Evolutionary conservation across 2,888 invertebrate genomes (phyloP).

Genomic region (Eupithecia abbreviata): DNA sequence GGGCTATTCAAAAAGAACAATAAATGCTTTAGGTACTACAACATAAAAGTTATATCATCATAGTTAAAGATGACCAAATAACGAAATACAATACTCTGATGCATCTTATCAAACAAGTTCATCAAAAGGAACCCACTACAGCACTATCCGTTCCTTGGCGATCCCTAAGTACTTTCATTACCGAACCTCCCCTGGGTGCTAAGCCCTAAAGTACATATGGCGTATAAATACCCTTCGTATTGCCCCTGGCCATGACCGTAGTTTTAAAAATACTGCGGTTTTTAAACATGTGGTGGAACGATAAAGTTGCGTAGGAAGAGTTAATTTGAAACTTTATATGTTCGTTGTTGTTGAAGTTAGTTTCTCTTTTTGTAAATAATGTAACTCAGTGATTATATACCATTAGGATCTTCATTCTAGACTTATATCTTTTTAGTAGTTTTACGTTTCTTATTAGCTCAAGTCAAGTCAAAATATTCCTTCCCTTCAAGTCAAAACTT

Average conservation of each 20-base stretch:
- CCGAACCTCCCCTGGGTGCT: conserved; percentile 70
- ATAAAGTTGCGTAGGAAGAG: conserved; percentile 32
- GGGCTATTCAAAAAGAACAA: not conserved
- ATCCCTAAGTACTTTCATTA: conserved; percentile 55
- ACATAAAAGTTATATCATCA: no score
- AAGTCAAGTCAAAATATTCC: not conserved
- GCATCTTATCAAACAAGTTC: conserved; percentile 4
- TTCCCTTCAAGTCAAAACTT: not conserved
- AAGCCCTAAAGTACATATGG: conserved; percentile 80
- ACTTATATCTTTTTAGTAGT: not conserved
- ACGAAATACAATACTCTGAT: not conserved
- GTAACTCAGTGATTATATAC: not conserved
- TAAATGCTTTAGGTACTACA: no score
- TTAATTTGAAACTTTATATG: conserved; percentile 22
- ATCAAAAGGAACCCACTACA: conserved; percentile 35
- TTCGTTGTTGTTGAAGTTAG: not conserved
- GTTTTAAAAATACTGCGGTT: conserved; percentile 55
- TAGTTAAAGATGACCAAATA: not conserved
- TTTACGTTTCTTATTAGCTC: not conserved
- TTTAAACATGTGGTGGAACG: conserved; percentile 45
- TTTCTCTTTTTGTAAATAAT: not conserved
- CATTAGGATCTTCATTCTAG: not conserved
- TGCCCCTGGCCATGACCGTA: conserved; percentile 56
- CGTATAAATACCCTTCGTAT: conserved; percentile 81
- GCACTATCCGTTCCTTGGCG: conserved; percentile 47